A percentile compares a stretch with the other conserved stretches of the same genome.
Conservation (phyloP, 2,888 invertebrate species). For the Noctua janthe region DNA sequence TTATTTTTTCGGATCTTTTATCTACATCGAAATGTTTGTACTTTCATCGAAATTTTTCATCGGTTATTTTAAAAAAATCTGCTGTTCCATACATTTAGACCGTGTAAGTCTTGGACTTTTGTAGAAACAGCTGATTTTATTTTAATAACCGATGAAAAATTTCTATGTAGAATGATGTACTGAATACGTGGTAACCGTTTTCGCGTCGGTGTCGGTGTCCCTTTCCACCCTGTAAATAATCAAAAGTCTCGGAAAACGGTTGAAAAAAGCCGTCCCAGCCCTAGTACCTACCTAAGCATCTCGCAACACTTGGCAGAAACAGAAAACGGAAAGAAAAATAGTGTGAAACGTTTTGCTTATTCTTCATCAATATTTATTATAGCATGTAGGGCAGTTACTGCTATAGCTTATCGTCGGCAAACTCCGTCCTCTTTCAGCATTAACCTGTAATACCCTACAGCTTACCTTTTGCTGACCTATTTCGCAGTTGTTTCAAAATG, state of each 20-base stretch:
- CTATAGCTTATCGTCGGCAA: neutral
- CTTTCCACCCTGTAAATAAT: neutral
- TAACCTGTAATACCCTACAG: neutral
- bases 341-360: neutral
- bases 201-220: no score
- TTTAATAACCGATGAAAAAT: no score
- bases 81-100: no score
- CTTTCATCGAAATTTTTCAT: no score
- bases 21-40: no score
- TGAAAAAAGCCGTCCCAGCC: neutral
- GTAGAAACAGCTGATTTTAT: no score
- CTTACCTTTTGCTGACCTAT: neutral
- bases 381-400: no score
- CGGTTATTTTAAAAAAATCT: no score
- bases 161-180: no score
- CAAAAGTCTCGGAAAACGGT: neutral
- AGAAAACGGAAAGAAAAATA: neutral
- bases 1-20: neutral
- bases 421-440: neutral
- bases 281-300: neutral
- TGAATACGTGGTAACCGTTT: no score
- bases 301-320: neutral
- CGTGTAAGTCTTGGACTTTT: no score
- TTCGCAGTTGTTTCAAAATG: slow-evolving; percentile 6
- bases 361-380: neutral